phyloP scores from a whole-genome alignment of 2,113 vertebrate species.

The Muntiacus muntjak region DNA sequence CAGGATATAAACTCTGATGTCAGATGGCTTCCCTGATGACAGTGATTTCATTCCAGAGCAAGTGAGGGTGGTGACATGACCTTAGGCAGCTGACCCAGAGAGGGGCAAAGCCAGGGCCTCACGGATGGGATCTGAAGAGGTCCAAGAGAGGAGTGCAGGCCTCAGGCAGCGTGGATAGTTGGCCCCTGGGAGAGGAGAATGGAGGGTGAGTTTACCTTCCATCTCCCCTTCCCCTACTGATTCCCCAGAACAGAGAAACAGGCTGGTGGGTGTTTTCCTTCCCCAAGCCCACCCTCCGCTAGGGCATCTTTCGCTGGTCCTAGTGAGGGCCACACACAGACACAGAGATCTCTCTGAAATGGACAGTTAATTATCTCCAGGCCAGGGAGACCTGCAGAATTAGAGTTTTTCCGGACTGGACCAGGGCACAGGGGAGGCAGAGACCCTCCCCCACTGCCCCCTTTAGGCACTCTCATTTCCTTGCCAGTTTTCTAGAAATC shows the following conservation, averaged over 20 bases:
- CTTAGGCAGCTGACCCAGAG: not conserved
- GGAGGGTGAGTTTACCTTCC: not conserved
- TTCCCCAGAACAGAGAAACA: not conserved
- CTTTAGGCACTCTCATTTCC: slow-evolving; percentile 52
- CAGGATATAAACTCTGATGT: not conserved
- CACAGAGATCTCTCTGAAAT: slow-evolving; percentile 13
- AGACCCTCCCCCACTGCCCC: not conserved
- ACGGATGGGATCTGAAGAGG: not conserved
- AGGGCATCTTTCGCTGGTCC: not conserved
- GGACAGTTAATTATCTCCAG: slow-evolving; percentile 58
- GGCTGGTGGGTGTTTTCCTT: not conserved
- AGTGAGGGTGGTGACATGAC: too few species aligned
- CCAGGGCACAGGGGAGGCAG: not conserved
- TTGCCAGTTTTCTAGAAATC: slow-evolving; percentile 29
- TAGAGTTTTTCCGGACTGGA: slow-evolving; percentile 33
- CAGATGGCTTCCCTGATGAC: not conserved
- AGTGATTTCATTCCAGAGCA: not conserved
- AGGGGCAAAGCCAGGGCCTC: not conserved
- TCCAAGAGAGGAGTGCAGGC: not conserved
- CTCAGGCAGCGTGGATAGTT: not conserved
- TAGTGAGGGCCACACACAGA: slow-evolving; percentile 52
- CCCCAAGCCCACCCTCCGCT: not conserved
- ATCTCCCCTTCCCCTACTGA: not conserved
- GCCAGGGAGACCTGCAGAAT: slow-evolving; percentile 31
- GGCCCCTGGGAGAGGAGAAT: not conserved